Conservation (phyloP, 2,797 vertebrate species). For the Dromococcyx pavoninus region DNA sequence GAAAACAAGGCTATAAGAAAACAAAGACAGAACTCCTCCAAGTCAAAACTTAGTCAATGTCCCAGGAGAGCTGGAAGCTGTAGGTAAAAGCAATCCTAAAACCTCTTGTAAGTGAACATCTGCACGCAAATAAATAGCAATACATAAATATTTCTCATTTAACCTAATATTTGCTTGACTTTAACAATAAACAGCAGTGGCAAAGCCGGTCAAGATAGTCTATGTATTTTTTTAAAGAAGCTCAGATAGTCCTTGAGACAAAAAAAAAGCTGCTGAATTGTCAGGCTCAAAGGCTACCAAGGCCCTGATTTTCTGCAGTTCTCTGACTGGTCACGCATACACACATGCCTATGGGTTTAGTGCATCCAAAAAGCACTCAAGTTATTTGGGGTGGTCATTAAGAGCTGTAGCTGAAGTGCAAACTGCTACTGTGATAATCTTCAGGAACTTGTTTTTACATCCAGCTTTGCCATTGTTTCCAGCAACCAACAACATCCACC, state of each 20-base stretch:
- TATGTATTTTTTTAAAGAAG: background rate
- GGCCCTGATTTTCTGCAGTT: background rate
- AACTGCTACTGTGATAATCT: background rate
- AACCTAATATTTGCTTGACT: background rate
- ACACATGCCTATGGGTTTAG: background rate
- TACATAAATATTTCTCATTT: background rate
- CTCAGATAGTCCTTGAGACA: background rate
- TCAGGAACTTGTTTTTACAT: background rate
- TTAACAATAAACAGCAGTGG: background rate
- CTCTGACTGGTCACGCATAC: background rate
- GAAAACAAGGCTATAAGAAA: background rate
- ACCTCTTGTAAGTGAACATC: background rate
- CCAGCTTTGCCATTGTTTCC: background rate
- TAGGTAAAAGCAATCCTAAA: background rate
- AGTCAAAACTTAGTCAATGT: background rate
- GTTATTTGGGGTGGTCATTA: background rate
- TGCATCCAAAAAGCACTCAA: background rate
- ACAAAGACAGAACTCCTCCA: background rate
- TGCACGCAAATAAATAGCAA: background rate
- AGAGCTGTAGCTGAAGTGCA: background rate
- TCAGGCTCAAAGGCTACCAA: background rate
- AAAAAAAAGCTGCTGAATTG: background rate
- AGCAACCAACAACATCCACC: background rate
- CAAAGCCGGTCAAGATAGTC: background rate
- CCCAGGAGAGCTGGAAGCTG: background rate